Evolutionary conservation across 2,113 vertebrate genomes (phyloP), one percentile per base, ranked within the genome.

Genomic region (Paracanthobrama guichenoti): DNA sequence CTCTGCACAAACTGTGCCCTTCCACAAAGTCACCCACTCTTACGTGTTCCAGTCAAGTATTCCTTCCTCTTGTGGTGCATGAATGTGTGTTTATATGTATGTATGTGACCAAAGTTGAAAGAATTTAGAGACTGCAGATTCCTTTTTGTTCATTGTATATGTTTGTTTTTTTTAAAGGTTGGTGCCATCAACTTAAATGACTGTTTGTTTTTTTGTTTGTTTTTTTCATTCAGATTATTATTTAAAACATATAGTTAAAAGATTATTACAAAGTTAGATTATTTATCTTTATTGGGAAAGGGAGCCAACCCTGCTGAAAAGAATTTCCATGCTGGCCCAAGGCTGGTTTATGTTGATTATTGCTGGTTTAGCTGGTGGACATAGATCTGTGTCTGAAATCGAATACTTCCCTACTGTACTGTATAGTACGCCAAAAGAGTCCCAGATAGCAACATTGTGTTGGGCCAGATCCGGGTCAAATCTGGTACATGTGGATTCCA

Each of bases 101-200:
- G 81, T 85, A 6, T 67, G 81, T 76, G 60, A 67, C 16, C 42
- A 80, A 79, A 79, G 39, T 48, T 79, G 59, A 64, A 79, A 79
- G 39, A 79, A 48, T 64, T 79, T 75, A 50, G n/a, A 75, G 16
- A 31, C 8, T 26, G n/a, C 35, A 62, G 59, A 50, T 66, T 80
- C 44, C 60, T 50, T 80, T 18, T 66, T 80, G 16, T 67, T 67
- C 18, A 14, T 67, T 50, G 35, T 48, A n/a, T 24, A 3, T 4
- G 0, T 26, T 84, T n/a, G n/a, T n/a, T 74, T 90, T 89, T 73
- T 71, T 39, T 14, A 88, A 89, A 88, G 84, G 86, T 93, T 90
- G 90, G 92, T 94, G 93, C 93, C 92, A 93, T 93, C 88, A 88
- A 88, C 91, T 83, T 89, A 84, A 89, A 89, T 90, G 83, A 87